Base-by-base conservation (phyloP, 1,140 invertebrate species). In the Drosophila rhopaloa region DNA sequence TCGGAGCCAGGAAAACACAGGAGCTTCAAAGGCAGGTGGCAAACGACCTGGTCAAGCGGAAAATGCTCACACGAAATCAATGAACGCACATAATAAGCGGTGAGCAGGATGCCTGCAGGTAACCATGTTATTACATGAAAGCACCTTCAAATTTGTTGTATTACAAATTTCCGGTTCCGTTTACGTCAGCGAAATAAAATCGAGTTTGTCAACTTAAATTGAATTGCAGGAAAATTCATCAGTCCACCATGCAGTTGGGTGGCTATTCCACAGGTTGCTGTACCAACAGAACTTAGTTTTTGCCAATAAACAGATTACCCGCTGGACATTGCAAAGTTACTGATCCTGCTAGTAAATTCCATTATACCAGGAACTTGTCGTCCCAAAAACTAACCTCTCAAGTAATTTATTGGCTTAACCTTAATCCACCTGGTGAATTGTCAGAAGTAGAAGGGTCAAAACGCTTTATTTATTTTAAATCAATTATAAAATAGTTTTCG, bases 161-260 rank as follows among this genome's bases (percentile, higher is more conserved):
- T 50, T 37, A 13, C 50, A 10, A 19, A 11, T 51, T 51, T 37
- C 50, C 50, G 48, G n/a, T 19, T 51, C 48, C 48, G 14, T 37
- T 37, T 14, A n/a, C 27, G 24, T 50, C 47, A 50, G 47, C 27
- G 24, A 7, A 32, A 9, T 27, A n/a, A 53, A 53, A 53, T 53
- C 9, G 4, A 37, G 14, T 48, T 51, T 53, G 29, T 9, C 32
- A 37, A 10, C 11, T 53, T 37, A 53, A 53, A 35, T 37, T 35
- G 2, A 3, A n/a, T 51, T 51, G 10, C 11, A 27, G 29, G 29
- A 6, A 32, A 32, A 32, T 32, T 32, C 29, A 2, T 32, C 8
- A 32, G 29, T 32, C 6, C 29, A 32, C 29, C 1, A 32, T 6
- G 6, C 6, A 32, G 29, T 32, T 32, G 29, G 29, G 29, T 8